These are phyloP conservation scores for Campylomormyrus tamandua DNA, from an alignment of 2,113 vertebrate species.

Conservation along the genomic window DNA sequence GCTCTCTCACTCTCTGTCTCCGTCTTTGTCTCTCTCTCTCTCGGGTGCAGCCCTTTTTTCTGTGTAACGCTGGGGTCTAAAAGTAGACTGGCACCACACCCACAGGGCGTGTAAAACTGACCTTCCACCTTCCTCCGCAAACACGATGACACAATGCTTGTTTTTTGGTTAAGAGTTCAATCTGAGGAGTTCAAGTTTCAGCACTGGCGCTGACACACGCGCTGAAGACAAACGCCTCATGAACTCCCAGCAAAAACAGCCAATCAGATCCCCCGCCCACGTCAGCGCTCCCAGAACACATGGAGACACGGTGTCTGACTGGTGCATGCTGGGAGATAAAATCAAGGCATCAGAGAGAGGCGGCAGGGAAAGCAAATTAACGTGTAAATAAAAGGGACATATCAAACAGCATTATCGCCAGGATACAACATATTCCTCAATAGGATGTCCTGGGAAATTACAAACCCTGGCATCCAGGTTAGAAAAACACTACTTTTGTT, in stretches of 20 bases:
- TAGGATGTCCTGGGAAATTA: not conserved
- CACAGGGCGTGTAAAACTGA: conserved; percentile 42
- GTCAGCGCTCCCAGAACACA: conserved; percentile 20
- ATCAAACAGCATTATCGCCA: not conserved
- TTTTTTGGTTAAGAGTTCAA: conserved; percentile 7
- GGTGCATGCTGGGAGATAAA: conserved; percentile 31
- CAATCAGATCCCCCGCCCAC: conserved; percentile 6
- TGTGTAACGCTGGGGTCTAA: conserved; percentile 45
- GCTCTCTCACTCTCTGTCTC: not conserved
- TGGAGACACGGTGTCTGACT: conserved; percentile 31
- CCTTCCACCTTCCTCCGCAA: conserved; percentile 31
- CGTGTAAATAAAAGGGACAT: not conserved
- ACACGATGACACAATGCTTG: conserved; percentile 26
- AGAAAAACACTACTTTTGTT: not conserved
- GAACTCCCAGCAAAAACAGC: not conserved
- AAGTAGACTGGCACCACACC: conserved; percentile 45
- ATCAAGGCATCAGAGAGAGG: conserved; percentile 8
- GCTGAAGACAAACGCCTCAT: conserved; percentile 1
- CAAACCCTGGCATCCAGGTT: not conserved
- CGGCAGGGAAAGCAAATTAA: not conserved
- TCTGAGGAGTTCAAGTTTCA: not conserved
- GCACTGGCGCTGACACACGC: not conserved
- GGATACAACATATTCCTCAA: not conserved
- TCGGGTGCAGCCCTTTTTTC: conserved; percentile 39
- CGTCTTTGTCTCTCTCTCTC: not conserved